Base-by-base conservation (phyloP, 2,113 vertebrate genomes). In the cat (Felis catus) region DNA sequence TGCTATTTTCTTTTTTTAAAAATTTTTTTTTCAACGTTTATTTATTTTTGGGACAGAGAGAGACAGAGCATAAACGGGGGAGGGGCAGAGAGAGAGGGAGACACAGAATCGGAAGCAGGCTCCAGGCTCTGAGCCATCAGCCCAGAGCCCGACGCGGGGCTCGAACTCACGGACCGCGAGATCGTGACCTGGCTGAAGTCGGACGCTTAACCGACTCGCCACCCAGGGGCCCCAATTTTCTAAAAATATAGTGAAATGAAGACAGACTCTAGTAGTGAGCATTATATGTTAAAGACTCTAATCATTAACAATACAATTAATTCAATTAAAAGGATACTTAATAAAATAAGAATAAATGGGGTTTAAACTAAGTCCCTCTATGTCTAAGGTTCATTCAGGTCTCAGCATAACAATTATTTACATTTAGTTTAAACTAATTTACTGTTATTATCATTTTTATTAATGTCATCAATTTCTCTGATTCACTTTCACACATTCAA, bases 391-490 rank as follows among this genome's bases (percentile, higher is more conserved):
- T 97, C 93, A 95, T 89, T 73, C 45, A 65, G 91, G 93, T 97
- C 91, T 79, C 76, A 80, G 91, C 14, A 80, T 94, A 97, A 97
- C 97, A 94, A 97, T 98, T 98, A 98, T 97, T 97, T 98, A 97
- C 97, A 97, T 95, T 98, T 97, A 96, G 63, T 91, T 71, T 97
- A 95, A 97, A 89, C 93, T 97, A 97, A 98, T 98, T 97, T 97
- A 98, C 93, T 93, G 79, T 93, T 96, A 96, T 96, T 98, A 97
- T 98, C 91, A 97, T 97, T 98, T 98, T 98, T 98, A 98, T 98
- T 96, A 97, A 97, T 3, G 23, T 95, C 90, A 97, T 97, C 97
- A 96, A 97, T 98, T 87, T 80, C 58, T 95, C 86, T 91, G 95
- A 98, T 91, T 95, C 41, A 86, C 61, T 97, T 97, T 94, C 55